Conservation (phyloP, 2,113 vertebrate species). For the Neolamprologus devosi region DNA sequence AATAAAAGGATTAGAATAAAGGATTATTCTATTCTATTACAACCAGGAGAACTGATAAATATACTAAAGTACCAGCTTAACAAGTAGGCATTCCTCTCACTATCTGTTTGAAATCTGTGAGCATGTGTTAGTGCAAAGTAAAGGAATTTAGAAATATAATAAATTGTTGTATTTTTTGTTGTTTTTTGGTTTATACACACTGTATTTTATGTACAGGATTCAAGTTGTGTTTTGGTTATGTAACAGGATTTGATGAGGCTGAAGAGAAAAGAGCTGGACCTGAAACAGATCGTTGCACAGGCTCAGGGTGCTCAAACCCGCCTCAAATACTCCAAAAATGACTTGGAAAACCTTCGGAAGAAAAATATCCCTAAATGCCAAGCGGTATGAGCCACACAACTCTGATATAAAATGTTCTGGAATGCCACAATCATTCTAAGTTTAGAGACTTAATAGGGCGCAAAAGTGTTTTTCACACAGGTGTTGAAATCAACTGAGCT, state of each 20-base stretch:
- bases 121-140: neutral
- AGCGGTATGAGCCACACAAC: slow-evolving; percentile 55
- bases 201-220: neutral
- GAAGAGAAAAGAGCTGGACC: slow-evolving; percentile 80
- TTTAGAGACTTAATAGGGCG: neutral
- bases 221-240: neutral
- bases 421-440: neutral
- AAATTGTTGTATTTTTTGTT: neutral
- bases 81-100: neutral
- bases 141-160: neutral
- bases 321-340: slow-evolving; percentile 84
- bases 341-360: slow-evolving; percentile 78
- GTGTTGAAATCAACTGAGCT: neutral
- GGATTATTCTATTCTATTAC: neutral
- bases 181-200: neutral
- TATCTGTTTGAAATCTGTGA: neutral
- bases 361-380: slow-evolving; percentile 73
- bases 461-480: neutral
- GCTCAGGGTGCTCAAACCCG: slow-evolving; percentile 79
- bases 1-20: neutral
- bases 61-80: neutral
- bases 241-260: slow-evolving; percentile 78
- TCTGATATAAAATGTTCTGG: neutral
- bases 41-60: neutral
- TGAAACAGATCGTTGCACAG: slow-evolving; percentile 79